phyloP scores from a whole-genome alignment of 1,140 invertebrate species.

The Zophobas morio region DNA sequence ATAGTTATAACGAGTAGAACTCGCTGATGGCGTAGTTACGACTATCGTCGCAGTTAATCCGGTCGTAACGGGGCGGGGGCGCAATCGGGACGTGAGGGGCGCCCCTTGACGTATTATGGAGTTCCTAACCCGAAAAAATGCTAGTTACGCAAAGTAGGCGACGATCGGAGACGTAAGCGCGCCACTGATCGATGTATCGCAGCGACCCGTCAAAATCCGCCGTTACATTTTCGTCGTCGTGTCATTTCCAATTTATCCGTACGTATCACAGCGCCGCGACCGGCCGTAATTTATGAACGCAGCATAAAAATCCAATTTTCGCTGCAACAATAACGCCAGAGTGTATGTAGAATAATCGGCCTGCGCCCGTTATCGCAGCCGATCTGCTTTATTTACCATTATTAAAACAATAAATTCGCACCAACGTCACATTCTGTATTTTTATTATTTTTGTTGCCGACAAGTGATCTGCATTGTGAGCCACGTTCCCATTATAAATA shows the following conservation, averaged over 20 bases:
- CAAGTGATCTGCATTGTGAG: slow-evolving; percentile 67
- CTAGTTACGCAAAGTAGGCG: too few species aligned
- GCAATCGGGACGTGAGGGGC: too few species aligned
- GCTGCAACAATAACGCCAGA: slow-evolving; percentile 58
- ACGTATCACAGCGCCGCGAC: slow-evolving; percentile 48
- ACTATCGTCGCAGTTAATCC: slow-evolving; percentile 17
- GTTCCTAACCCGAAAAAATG: too few species aligned
- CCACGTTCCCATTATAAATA: slow-evolving; percentile 66
- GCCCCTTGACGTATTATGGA: too few species aligned
- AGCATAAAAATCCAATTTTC: slow-evolving; percentile 66
- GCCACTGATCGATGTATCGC: too few species aligned
- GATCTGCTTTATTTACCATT: slow-evolving; percentile 68
- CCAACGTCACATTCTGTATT: slow-evolving; percentile 66
- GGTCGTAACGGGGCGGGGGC: not conserved
- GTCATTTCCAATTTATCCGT: slow-evolving; percentile 56
- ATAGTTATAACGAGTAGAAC: slow-evolving; percentile 4
- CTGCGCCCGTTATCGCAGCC: slow-evolving; percentile 48
- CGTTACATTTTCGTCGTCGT: slow-evolving; percentile 52
- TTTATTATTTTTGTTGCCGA: slow-evolving; percentile 65
- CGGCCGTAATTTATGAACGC: slow-evolving; percentile 62
- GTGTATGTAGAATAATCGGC: slow-evolving; percentile 54
- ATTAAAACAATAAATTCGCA: slow-evolving; percentile 68
- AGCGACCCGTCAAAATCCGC: not conserved
- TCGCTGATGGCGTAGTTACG: slow-evolving; percentile 1
- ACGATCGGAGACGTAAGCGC: too few species aligned